Evolutionary conservation across 2,888 invertebrate genomes (phyloP).

Genomic region (Hirtodrosophila histrioides): DNA sequence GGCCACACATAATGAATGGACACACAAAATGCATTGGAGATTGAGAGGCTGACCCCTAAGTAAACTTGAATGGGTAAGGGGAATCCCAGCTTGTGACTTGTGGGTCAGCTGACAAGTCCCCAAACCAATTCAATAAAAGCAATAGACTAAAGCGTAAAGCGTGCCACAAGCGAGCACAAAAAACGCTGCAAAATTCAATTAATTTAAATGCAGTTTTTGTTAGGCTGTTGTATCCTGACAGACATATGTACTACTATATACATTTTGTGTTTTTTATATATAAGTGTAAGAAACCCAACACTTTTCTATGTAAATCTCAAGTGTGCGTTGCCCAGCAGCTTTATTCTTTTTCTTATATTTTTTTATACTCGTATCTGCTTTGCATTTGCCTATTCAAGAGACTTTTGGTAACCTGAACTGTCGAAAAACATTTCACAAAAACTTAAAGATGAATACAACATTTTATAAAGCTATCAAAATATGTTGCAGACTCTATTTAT

Average conservation of each 20-base stretch:
- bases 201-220: conserved; percentile 77
- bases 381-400: conserved; percentile 60
- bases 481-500: too few relatives aligned
- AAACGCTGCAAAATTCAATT: conserved; percentile 70
- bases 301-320: conserved; percentile 81
- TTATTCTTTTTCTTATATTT: conserved; percentile 30
- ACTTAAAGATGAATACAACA: background rate
- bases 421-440: conserved; percentile 32
- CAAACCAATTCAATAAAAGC: conserved; percentile 80
- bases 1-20: conserved; percentile 30
- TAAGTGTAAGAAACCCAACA: conserved; percentile 49
- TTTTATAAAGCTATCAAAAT: too few relatives aligned
- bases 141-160: conserved; percentile 42
- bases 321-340: conserved; percentile 67
- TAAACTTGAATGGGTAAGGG: conserved; percentile 33
- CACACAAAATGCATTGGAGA: conserved; percentile 58
- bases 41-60: conserved; percentile 59
- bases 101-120: conserved; percentile 69
- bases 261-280: too few relatives aligned
- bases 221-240: conserved; percentile 30
- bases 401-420: conserved; percentile 53
- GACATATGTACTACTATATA: conserved; percentile 1
- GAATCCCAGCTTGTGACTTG: conserved; percentile 51
- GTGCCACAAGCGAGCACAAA: conserved; percentile 11
- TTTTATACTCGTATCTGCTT: conserved; percentile 46